Evolutionary conservation across 2,113 vertebrate genomes (phyloP).

Genomic region (Anhinga anhinga): DNA sequence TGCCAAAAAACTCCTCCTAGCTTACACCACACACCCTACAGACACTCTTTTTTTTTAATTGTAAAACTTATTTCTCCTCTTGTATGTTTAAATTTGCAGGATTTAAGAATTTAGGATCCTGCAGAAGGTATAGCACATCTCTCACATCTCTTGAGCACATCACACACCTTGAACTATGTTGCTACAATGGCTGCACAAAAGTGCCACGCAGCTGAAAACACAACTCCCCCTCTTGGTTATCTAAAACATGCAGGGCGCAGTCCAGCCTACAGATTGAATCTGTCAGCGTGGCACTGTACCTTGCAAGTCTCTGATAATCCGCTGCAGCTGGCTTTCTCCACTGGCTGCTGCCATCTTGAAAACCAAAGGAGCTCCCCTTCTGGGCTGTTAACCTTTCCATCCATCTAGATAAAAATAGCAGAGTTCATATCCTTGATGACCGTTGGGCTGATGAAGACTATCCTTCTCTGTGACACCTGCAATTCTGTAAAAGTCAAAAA

Average conservation of each 20-base stretch:
- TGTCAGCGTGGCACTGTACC: constrained; percentile 70
- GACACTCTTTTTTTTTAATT: neutral
- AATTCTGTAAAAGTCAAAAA: constrained; percentile 8
- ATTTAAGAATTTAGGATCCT: neutral
- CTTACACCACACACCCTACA: neutral
- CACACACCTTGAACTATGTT: neutral
- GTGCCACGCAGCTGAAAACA: neutral
- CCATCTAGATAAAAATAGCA: neutral
- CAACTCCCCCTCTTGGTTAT: neutral
- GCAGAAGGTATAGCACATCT: neutral
- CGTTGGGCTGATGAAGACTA: neutral
- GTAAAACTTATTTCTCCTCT: neutral
- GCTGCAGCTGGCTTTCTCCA: constrained; percentile 90
- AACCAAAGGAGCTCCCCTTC: neutral
- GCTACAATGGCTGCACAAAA: neutral
- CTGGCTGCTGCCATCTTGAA: constrained; percentile 79
- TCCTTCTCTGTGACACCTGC: constrained; percentile 23
- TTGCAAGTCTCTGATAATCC: constrained; percentile 91
- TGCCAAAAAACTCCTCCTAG: neutral
- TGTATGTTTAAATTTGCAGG: neutral
- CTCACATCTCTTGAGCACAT: neutral
- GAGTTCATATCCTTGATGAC: neutral
- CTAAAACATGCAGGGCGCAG: neutral
- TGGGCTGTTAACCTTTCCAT: neutral
- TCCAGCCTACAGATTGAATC: neutral